Conservation (phyloP, 2,888 invertebrate species). For the Ommatoiulus sabulosus region DNA sequence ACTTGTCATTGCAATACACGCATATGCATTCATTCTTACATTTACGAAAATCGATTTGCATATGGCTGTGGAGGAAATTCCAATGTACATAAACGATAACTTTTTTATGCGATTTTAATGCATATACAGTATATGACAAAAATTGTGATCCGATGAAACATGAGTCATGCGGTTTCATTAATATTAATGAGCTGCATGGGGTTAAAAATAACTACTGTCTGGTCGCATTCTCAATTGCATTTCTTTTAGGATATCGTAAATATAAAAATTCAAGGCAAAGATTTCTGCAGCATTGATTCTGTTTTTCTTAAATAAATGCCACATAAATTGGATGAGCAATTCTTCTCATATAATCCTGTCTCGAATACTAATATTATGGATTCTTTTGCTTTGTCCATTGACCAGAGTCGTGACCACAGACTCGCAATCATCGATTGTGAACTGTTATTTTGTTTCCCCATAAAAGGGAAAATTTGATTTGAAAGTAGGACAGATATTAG, state of each 20-base stretch:
- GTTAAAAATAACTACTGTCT: background rate
- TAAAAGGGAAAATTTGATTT: background rate
- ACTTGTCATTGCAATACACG: no score
- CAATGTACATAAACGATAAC: no score
- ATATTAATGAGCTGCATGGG: background rate
- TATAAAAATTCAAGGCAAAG: background rate
- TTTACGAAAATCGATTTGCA: no score
- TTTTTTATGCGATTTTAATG: no score
- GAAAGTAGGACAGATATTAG: conserved; percentile 27
- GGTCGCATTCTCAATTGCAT: background rate
- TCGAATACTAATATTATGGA: background rate
- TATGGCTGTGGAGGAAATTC: no score
- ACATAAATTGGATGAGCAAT: background rate
- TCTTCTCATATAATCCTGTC: background rate
- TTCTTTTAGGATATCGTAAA: background rate
- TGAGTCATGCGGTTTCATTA: background rate
- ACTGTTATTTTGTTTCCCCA: background rate
- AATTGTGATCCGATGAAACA: background rate
- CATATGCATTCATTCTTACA: no score
- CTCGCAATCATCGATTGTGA: background rate
- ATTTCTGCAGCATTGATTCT: background rate
- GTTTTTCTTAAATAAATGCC: background rate
- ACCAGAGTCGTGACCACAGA: background rate
- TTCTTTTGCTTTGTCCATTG: background rate
- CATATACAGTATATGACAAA: no score